Conservation (phyloP, 2,888 invertebrate species). For the Noctua pronuba region DNA sequence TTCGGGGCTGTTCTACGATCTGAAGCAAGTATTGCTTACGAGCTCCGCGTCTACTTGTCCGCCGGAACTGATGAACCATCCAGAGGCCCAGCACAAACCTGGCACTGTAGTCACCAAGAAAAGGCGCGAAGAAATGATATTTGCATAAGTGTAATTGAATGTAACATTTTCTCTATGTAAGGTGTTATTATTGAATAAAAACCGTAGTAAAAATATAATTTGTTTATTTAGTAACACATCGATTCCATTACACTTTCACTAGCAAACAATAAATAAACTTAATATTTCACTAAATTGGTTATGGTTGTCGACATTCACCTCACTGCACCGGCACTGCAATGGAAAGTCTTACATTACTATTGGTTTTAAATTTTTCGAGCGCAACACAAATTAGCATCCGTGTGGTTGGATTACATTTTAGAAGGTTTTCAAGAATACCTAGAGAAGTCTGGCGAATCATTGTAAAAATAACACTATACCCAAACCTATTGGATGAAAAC, state of each 20-base stretch:
- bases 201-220: slow-evolving; percentile 70
- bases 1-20: slow-evolving; percentile 97
- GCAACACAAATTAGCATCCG: too few relatives aligned
- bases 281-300: slow-evolving; percentile 60
- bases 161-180: slow-evolving; percentile 44
- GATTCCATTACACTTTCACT: slow-evolving; percentile 63
- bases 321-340: slow-evolving; percentile 71
- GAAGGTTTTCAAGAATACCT: background rate
- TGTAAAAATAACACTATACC: background rate
- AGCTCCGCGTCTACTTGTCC: slow-evolving; percentile 99
- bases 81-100: slow-evolving; percentile 99
- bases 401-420: background rate
- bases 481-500: background rate
- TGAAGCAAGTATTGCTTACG: slow-evolving; percentile 96
- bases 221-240: slow-evolving; percentile 68
- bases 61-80: slow-evolving; percentile 99
- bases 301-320: slow-evolving; percentile 50
- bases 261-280: slow-evolving; percentile 65
- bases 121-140: slow-evolving; percentile 98
- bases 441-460: background rate
- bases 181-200: slow-evolving; percentile 53
- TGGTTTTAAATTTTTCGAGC: background rate
- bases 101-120: slow-evolving; percentile 98
- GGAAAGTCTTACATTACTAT: slow-evolving; percentile 23
- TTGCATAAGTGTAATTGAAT: slow-evolving; percentile 91